Evolutionary conservation across 2,888 invertebrate species (phyloP).

Genomic region (Papilio gigon): DNA sequence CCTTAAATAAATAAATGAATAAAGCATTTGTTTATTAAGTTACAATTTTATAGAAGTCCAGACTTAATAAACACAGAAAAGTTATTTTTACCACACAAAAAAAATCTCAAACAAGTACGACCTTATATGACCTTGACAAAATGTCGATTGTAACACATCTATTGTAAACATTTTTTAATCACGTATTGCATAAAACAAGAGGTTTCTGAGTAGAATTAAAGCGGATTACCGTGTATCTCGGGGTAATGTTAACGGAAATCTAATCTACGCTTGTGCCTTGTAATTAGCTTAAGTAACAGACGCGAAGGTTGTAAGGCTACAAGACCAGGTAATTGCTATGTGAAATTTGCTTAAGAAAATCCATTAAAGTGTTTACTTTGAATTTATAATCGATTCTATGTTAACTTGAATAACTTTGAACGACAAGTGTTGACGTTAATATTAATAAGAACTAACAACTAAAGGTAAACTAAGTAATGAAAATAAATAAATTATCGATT

Average conservation of each 20-base stretch:
- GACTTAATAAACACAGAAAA: no score
- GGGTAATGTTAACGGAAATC: slow-evolving; percentile 18
- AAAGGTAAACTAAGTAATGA: no score
- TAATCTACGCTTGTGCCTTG: slow-evolving; percentile 26
- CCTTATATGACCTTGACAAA: background rate
- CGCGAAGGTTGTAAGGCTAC: slow-evolving; percentile 2
- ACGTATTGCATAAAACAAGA: slow-evolving; percentile 7
- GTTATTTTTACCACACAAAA: no score
- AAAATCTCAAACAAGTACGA: background rate
- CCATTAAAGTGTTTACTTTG: slow-evolving; percentile 12
- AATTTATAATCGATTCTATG: background rate
- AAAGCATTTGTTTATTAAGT: no score
- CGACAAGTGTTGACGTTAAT: background rate
- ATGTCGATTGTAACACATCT: background rate
- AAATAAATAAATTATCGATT: no score
- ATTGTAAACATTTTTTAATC: slow-evolving; percentile 1
- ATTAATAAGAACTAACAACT: no score
- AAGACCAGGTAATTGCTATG: slow-evolving; percentile 17
- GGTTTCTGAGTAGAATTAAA: slow-evolving; percentile 13
- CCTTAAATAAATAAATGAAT: no score
- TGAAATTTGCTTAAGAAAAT: slow-evolving; percentile 11
- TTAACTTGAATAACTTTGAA: background rate
- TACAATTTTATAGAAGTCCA: no score
- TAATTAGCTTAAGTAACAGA: slow-evolving; percentile 29
- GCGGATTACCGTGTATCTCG: slow-evolving; percentile 23